A percentile compares a stretch with the other conserved stretches of the same genome.
Evolutionary conservation across 2,797 vertebrate genomes (phyloP).

Genomic region (Pygocentrus nattereri): DNA sequence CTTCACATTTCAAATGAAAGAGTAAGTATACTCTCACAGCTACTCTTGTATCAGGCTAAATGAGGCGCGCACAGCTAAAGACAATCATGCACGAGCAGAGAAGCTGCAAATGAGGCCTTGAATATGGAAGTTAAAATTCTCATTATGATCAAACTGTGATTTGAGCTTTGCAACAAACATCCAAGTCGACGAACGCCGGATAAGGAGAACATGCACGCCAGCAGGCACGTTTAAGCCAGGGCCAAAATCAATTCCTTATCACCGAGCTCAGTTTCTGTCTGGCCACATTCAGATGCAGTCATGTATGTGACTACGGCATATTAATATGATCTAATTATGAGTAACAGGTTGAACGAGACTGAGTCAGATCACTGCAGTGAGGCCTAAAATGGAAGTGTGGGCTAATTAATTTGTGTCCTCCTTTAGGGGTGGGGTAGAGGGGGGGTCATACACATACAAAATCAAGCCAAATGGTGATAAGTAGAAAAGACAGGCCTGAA

Average conservation of each 20-base stretch:
- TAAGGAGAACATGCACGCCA: background rate
- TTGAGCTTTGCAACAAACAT: constrained; percentile 5
- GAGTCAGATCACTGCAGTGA: constrained; percentile 13
- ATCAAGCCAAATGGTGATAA: no score
- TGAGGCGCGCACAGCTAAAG: background rate
- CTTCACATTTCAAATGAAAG: background rate
- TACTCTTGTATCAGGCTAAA: background rate
- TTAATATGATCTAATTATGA: constrained; percentile 47
- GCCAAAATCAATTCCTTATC: background rate
- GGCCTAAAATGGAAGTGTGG: constrained; percentile 41
- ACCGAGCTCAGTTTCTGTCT: background rate
- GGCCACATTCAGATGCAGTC: background rate
- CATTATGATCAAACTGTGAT: background rate
- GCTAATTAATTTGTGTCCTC: constrained; percentile 49
- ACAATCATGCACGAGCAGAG: background rate
- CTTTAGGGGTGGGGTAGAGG: constrained; percentile 10
- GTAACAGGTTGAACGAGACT: constrained; percentile 33
- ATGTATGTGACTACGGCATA: constrained; percentile 15
- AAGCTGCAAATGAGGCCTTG: no score
- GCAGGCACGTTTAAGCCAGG: background rate
- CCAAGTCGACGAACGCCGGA: no score
- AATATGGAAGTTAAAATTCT: background rate
- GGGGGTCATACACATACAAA: no score
- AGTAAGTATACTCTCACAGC: background rate
- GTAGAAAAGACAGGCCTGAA: no score